A percentile compares a stretch with the other conserved stretches of the same genome.
These are phyloP conservation scores for Sinocyclocheilus anophthalmus DNA, from an alignment of 2,113 vertebrate species.

Conservation along the genomic window DNA sequence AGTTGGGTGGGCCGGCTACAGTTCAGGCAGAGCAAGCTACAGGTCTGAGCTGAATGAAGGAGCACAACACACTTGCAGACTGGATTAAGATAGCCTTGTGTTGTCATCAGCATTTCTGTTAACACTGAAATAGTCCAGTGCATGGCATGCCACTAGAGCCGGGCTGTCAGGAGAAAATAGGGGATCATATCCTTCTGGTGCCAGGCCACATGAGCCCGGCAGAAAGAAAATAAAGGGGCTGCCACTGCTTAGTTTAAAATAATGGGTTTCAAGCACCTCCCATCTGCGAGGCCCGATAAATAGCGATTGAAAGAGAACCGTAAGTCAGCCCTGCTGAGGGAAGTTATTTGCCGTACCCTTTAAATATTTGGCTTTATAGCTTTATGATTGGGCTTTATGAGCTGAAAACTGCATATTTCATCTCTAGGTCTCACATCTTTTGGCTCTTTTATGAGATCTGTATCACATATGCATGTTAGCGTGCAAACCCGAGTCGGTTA, in stretches of 20 bases:
- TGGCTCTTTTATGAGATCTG: constrained; percentile 15
- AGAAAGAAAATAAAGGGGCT: constrained; percentile 28
- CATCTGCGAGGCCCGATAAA: constrained; percentile 44
- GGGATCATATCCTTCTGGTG: constrained; percentile 29
- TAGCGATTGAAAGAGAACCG: constrained; percentile 30
- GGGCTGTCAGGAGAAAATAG: constrained; percentile 13
- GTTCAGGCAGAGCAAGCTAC: not conserved
- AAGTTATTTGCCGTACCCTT: constrained; percentile 32
- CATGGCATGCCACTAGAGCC: not conserved
- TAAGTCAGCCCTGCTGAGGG: not conserved
- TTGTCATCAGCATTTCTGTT: constrained; percentile 2
- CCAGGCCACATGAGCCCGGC: constrained; percentile 7
- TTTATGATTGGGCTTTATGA: constrained; percentile 22
- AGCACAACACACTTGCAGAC: not conserved
- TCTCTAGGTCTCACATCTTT: constrained; percentile 15
- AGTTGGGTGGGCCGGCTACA: not conserved
- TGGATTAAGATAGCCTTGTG: not conserved
- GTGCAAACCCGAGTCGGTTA: not conserved
- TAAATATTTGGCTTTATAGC: constrained; percentile 30
- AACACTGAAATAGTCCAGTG: not conserved
- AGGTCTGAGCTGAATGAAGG: not conserved
- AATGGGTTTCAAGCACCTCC: constrained; percentile 6
- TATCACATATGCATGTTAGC: not conserved
- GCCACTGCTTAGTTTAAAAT: constrained; percentile 26
- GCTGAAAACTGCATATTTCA: constrained; percentile 15